Conservation (phyloP, 2,797 vertebrate genomes). For the Telmatherina bonti region DNA sequence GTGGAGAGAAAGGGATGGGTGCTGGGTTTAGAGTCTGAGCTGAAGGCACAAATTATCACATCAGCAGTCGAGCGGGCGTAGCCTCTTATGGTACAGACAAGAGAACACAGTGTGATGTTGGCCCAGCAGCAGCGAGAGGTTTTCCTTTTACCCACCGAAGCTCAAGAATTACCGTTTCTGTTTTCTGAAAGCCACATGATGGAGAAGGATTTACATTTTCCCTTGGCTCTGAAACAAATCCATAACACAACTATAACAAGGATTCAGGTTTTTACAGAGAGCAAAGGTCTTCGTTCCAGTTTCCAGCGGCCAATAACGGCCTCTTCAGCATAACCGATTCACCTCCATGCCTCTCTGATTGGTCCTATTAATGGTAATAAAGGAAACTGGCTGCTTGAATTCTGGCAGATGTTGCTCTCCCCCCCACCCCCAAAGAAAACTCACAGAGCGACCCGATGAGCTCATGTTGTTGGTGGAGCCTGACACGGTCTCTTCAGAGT, state of each 20-base stretch:
- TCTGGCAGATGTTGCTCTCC: conserved; percentile 60
- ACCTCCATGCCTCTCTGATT: conserved; percentile 71
- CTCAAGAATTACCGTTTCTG: conserved; percentile 15
- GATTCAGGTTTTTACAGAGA: conserved; percentile 18
- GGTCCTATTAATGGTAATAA: conserved; percentile 68
- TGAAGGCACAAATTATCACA: conserved; percentile 82
- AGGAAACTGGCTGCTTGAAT: conserved; percentile 61
- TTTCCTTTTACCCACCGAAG: conserved; percentile 35
- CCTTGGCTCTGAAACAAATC: conserved; percentile 52
- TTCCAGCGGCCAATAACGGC: conserved; percentile 36
- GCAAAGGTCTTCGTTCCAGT: conserved; percentile 17
- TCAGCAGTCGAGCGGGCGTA: conserved; percentile 73
- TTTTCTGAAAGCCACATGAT: conserved; percentile 22
- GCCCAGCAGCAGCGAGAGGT: conserved; percentile 32
- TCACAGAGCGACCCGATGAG: conserved; percentile 69
- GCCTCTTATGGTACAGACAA: conserved; percentile 41
- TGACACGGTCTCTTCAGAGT: conserved; percentile 39
- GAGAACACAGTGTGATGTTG: conserved; percentile 42
- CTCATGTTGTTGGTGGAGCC: conserved; percentile 65
- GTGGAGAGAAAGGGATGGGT: conserved; percentile 44
- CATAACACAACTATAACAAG: neutral
- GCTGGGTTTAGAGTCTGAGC: conserved; percentile 57
- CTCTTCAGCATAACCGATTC: conserved; percentile 51
- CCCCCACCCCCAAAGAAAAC: conserved; percentile 59
- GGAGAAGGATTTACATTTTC: conserved; percentile 36